These are phyloP conservation scores for Hoplias malabaricus DNA, from an alignment of 2,113 vertebrate genomes.

Conservation along the genomic window DNA sequence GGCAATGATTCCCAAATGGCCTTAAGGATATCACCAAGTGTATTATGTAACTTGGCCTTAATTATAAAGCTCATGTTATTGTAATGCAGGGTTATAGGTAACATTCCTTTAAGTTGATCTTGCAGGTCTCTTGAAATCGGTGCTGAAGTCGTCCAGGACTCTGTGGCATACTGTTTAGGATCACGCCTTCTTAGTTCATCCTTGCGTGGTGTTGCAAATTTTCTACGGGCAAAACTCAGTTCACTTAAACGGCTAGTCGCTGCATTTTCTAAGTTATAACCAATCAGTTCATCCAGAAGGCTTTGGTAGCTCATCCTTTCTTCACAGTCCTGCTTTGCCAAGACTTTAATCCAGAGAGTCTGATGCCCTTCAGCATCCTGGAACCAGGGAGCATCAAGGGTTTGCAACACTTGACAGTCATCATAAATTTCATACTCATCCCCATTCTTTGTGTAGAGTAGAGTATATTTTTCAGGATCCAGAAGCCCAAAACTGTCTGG, in stretches of 20 bases:
- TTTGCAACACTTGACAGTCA: constrained; percentile 72
- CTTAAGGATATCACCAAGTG: constrained; percentile 57
- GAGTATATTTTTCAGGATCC: constrained; percentile 67
- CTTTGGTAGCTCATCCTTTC: constrained; percentile 52
- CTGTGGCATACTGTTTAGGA: constrained; percentile 62
- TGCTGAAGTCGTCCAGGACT: constrained; percentile 69
- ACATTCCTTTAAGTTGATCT: constrained; percentile 48
- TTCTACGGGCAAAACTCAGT: constrained; percentile 72
- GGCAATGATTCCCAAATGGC: constrained; percentile 53
- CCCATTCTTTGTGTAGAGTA: constrained; percentile 64
- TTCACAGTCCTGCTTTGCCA: constrained; percentile 49
- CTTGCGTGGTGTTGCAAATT: constrained; percentile 66
- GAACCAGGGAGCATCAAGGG: constrained; percentile 68
- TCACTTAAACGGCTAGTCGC: constrained; percentile 65
- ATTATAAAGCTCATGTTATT: constrained; percentile 59
- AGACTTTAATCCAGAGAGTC: constrained; percentile 58
- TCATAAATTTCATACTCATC: constrained; percentile 77
- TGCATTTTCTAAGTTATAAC: constrained; percentile 65
- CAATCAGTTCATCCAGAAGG: constrained; percentile 65
- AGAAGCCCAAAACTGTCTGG: constrained; percentile 65
- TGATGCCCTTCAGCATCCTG: constrained; percentile 49
- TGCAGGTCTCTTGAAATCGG: constrained; percentile 61
- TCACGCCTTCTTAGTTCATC: constrained; percentile 65
- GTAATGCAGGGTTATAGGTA: constrained; percentile 64
- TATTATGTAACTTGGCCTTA: constrained; percentile 51